Conservation (phyloP, 2,888 invertebrate species). For the Cecidostiba fungosa region DNA sequence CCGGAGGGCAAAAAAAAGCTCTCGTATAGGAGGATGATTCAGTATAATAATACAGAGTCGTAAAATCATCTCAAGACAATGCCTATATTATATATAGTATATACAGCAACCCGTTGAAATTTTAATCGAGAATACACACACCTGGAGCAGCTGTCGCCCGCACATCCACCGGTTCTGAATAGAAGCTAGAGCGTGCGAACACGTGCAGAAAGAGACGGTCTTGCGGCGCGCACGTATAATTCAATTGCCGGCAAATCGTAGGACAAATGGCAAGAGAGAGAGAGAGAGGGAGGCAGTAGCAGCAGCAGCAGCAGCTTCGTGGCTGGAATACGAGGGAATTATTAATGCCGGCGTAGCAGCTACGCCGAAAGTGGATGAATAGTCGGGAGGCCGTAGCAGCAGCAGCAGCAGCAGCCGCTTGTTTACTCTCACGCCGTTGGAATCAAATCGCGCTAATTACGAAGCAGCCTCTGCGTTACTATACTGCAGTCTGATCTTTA, state of each 20-base stretch:
- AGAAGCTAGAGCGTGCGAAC: neutral
- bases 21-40: conserved; percentile 1
- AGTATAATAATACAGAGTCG: neutral
- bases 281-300: neutral
- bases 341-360: conserved; percentile 68
- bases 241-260: conserved; percentile 68
- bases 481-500: conserved; percentile 27
- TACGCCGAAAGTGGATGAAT: conserved; percentile 68
- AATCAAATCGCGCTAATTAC: conserved; percentile 66
- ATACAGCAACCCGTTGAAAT: neutral
- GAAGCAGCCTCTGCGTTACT: neutral
- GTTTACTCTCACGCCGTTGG: conserved; percentile 64
- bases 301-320: conserved; percentile 15
- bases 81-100: too few relatives aligned
- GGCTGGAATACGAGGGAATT: conserved; percentile 65
- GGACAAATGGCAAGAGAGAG: conserved; percentile 65
- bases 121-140: neutral
- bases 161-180: neutral
- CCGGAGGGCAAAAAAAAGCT: conserved; percentile 4
- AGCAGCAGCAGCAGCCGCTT: conserved; percentile 38
- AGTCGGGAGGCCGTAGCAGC: conserved; percentile 52
- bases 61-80: conserved; percentile 9
- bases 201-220: conserved; percentile 27
- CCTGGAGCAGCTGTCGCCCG: neutral
- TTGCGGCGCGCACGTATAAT: conserved; percentile 63